Evolutionary conservation across 1,140 invertebrate species (phyloP).

Genomic region (Papilio polyxenes): DNA sequence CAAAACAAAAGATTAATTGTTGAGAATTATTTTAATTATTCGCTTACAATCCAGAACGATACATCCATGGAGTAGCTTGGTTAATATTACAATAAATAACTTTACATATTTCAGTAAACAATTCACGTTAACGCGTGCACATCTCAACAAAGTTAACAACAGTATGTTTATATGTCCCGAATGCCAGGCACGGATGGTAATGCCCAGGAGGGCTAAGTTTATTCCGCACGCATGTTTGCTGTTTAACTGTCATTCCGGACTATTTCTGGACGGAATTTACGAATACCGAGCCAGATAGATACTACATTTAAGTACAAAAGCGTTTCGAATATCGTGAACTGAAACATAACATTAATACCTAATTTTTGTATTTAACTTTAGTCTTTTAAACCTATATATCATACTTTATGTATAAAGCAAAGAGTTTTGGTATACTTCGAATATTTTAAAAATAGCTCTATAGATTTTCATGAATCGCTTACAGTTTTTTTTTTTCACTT

Average conservation of each 20-base stretch:
- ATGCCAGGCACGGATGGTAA: conserved; percentile 27
- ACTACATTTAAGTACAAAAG: conserved; percentile 7
- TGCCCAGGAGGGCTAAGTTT: conserved; percentile 26
- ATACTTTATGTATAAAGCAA: no score
- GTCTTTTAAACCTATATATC: no score
- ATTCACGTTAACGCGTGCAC: neutral
- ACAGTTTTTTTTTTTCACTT: no score
- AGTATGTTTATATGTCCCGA: conserved; percentile 1
- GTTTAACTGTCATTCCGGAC: conserved; percentile 44
- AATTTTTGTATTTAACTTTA: neutral
- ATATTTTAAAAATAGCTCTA: no score
- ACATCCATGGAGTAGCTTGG: no score
- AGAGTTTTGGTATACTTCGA: no score
- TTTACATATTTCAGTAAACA: neutral
- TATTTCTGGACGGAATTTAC: conserved; percentile 42
- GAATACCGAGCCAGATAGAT: conserved; percentile 30
- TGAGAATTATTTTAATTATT: no score
- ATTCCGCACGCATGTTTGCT: conserved; percentile 38
- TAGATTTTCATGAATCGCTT: no score
- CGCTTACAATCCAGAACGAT: no score
- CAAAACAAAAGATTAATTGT: no score
- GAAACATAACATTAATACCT: neutral
- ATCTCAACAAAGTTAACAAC: conserved; percentile 6
- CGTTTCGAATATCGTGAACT: neutral
- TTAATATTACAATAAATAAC: neutral